Base-by-base conservation (phyloP, 2,888 invertebrate genomes). In the Amblyteles armatorius region DNA sequence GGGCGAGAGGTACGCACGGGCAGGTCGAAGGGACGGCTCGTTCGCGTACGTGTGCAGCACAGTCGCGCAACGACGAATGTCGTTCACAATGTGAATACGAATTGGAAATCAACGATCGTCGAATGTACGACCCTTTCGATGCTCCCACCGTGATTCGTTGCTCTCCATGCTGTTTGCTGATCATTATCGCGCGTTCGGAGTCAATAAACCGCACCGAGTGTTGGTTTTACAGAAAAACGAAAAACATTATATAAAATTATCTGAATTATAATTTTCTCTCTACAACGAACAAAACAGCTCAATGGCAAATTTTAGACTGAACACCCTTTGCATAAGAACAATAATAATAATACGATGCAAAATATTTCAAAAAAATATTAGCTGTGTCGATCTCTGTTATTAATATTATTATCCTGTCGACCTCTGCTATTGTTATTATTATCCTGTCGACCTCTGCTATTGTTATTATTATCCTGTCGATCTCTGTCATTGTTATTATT, bases 31-130 rank as follows among this genome's bases (percentile, higher is more conserved):
- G 29, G 29, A 65, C 6, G 40, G 40, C 40, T 9, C n/a, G 33
- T 57, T 33, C 33, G 29, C 60, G 60, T 22, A 55, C 19, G 55
- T 36, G 40, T 36, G 57, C 33, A 22, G 22, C 19, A 19, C 36
- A 40, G n/a, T 26, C 55, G 52, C 57, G 50, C 44, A 74, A 36
- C 60, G 78, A 50, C 44, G 68, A n/a, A 48, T 69, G 63, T 74
- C 73, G 33, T 52, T 63, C 69, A 57, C 60, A 22, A 83, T 83
- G 79, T 79, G 83, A 79, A 83, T 83, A 79, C 79, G 74, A 83
- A 79, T 83, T 65, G 79, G 36, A 71, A 74, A 79, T 83, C 79
- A 79, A 74, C 79, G 57, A 69, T 83, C 79, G 78, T 83, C 79
- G 78, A 79, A 60, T 68, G 2, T 63, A 63, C 63, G 63, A 79